Evolutionary conservation across 2,797 vertebrate genomes (phyloP), one percentile per base, ranked within the genome.

Genomic region (Botia almorhae): DNA sequence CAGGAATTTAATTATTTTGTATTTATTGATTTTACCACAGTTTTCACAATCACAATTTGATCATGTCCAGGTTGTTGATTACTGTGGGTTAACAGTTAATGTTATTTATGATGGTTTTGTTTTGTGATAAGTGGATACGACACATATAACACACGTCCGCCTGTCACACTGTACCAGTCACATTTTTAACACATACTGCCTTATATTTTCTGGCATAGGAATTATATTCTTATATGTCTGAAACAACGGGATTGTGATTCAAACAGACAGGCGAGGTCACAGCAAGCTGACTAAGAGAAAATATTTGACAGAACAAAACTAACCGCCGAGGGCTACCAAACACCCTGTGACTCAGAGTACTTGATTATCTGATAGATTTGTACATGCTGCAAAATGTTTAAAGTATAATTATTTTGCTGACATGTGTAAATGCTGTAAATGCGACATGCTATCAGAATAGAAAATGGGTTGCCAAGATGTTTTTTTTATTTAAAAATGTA

Each of bases 171-270:
- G 2, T 17, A n/a, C 11, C 63, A 16, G 36, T 69, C 29, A 50
- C 65, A 63, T 63, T 78, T 71, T 53, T 63, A 71, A 69, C 65
- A 50, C 76, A 33, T 58, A 56, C 55, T 43, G 11, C 63, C 11
- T 33, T 5, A 29, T 60, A 69, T 23, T 78, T 53, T 46, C 68
- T 63, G 56, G 26, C 46, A 63, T 71, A 26, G 51, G 39, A 51
- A n/a, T 53, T 23, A 58, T 70, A 70, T 78, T 78, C 16, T 19
- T 69, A 46, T 33, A 56, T 26, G 46, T 69, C 39, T 50, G 65
- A 77, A 69, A 77, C 43, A 33, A 7, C 8, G 4, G 14, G 21
- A 60, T 33, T 60, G 65, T 29, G 65, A 77, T 69, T 77, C 12
- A 69, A 7, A 13, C 17, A 60, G 65, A 77, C 17, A 39, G 43